Percentiles rank a stretch among this genome's conserved stretches.
Conservation (phyloP, 2,797 vertebrate species). For the Hybognathus amarus region DNA sequence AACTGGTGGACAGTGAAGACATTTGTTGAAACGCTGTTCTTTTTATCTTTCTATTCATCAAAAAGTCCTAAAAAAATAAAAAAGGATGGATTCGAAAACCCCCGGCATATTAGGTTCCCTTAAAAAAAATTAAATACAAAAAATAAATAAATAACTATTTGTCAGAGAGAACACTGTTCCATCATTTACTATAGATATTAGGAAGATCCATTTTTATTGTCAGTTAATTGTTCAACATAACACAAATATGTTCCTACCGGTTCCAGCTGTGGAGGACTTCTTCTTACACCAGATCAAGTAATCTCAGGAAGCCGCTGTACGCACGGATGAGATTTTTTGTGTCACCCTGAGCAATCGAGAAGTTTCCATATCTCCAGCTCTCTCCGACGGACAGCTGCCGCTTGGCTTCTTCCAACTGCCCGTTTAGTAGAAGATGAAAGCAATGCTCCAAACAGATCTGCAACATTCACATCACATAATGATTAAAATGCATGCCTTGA, state of each 20-base stretch:
- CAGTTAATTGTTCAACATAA: too few species aligned
- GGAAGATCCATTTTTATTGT: too few species aligned
- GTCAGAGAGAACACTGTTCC: too few species aligned
- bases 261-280: slow-evolving; percentile 63
- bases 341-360: slow-evolving; percentile 73
- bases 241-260: slow-evolving; percentile 72
- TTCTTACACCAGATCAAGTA: slow-evolving; percentile 86
- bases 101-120: too few species aligned
- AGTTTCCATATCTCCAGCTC: slow-evolving; percentile 86
- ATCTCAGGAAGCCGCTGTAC: slow-evolving; percentile 86
- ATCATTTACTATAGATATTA: too few species aligned
- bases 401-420: slow-evolving; percentile 82
- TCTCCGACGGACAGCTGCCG: slow-evolving; percentile 79
- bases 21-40: too few species aligned
- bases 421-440: slow-evolving; percentile 83
- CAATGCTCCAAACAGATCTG: slow-evolving; percentile 89
- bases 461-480: slow-evolving; percentile 11
- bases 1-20: not conserved
- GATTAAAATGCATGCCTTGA: not conserved
- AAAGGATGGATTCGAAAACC: too few species aligned
- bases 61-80: too few species aligned
- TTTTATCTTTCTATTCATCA: too few species aligned
- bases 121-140: too few species aligned
- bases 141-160: too few species aligned
- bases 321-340: slow-evolving; percentile 81